Base-by-base conservation (phyloP, 2,888 invertebrate species). In the Arenicola marina region DNA sequence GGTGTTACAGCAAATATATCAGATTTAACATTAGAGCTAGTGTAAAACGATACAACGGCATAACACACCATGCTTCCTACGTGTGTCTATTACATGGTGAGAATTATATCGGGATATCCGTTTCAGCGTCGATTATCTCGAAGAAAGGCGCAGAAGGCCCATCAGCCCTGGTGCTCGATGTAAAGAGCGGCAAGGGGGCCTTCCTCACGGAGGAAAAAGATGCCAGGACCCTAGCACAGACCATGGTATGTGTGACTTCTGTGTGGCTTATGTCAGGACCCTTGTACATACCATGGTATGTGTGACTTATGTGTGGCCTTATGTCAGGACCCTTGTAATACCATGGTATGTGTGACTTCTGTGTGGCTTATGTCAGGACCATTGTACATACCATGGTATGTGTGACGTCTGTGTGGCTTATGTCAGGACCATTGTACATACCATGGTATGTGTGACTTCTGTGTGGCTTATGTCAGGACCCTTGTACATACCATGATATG, bases 61-160 rank as follows among this genome's bases (percentile, higher is more conserved):
- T n/a, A n/a, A n/a, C n/a, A n/a, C n/a, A n/a, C n/a, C n/a, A n/a
- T n/a, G n/a, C n/a, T n/a, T n/a, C n/a, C n/a, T n/a, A 15, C 53
- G 11, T 15, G 11, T 29, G 53, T 7, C 3, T 21, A 4, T 48
- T 11, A 21, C 1, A 1, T 55, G 24, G 1, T 21, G 18, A 45
- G 11, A 11, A 21, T 57, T 45, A 7, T 21, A 29, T 7, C 15
- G 7, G 11, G 34, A 15, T 45, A 21, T 31, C 33, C 21, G 51
- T 48, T 54, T 18, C 69, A 86, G 87, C 84, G 4, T 87, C 87
- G 3, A 87, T 87, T 32, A 76, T 87, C 26, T 86, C 86, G 2
- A 87, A 87, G 77, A 87, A 87, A 71, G 84, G 85, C 1, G 86
- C 86, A 0, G 87, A 86, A 71, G 83, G 82, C 7, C 67, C 86